Evolutionary conservation across 2,113 vertebrate species (phyloP).

Genomic region (Pithys albifrons): DNA sequence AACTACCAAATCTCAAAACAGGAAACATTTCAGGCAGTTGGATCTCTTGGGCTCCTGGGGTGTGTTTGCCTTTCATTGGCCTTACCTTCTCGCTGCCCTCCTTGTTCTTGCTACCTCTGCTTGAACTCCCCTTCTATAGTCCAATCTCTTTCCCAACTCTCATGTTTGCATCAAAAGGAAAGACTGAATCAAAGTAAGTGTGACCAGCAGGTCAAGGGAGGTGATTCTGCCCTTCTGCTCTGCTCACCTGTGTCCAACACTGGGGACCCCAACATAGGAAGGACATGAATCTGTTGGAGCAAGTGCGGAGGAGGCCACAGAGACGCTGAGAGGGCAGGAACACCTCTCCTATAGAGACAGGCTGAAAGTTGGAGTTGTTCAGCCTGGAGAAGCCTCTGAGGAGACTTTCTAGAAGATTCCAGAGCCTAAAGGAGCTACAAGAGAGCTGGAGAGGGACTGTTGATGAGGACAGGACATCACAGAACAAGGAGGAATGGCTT

Average conservation of each 20-base stretch:
- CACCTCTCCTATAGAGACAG: not conserved
- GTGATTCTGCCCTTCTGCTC: not conserved
- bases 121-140: not conserved
- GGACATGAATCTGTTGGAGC: not conserved
- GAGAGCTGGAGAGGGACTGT: not conserved
- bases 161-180: not conserved
- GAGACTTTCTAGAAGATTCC: not conserved
- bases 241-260: not conserved
- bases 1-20: not conserved
- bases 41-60: not conserved
- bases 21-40: rapidly evolving
- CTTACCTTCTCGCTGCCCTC: not conserved
- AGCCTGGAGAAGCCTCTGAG: not conserved
- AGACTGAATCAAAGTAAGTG: not conserved
- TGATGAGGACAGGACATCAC: not conserved
- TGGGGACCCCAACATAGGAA: not conserved
- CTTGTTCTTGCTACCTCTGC: not conserved
- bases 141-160: not conserved
- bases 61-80: not conserved
- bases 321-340: not conserved
- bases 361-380: not conserved
- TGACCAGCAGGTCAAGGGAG: not conserved
- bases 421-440: not conserved
- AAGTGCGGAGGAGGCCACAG: not conserved
- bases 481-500: not conserved